Conservation (phyloP, 2,888 invertebrate species). For the Punctoribates punctum region DNA sequence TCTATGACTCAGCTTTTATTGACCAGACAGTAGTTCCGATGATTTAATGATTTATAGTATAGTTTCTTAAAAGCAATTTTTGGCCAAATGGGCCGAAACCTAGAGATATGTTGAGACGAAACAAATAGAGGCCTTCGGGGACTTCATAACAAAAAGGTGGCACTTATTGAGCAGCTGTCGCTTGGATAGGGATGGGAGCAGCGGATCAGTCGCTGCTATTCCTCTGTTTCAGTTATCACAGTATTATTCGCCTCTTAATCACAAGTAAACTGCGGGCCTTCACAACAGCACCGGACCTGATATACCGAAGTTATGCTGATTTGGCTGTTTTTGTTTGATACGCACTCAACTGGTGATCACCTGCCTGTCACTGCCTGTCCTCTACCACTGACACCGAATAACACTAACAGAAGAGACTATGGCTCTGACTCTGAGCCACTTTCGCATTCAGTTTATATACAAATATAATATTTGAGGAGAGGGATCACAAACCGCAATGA, state of each 20-base stretch:
- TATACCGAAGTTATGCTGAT: background rate
- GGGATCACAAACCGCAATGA: slow-evolving; percentile 20
- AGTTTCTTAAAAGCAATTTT: background rate
- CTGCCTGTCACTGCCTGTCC: too few species aligned
- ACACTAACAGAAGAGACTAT: background rate
- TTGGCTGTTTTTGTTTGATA: background rate
- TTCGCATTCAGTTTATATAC: too few species aligned
- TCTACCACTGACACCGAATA: background rate
- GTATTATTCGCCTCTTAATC: background rate
- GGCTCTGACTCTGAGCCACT: background rate
- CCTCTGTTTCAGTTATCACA: background rate
- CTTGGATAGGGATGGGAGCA: background rate
- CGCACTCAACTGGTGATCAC: slow-evolving; percentile 1
- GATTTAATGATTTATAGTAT: background rate
- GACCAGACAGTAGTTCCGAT: background rate
- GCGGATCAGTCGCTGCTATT: background rate
- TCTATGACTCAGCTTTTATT: too few species aligned
- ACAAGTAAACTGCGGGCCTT: slow-evolving; percentile 4
- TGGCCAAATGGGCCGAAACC: background rate
- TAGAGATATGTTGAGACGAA: background rate
- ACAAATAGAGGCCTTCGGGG: background rate
- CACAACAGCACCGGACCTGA: background rate
- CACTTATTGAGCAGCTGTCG: slow-evolving; percentile 33
- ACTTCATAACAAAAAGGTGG: slow-evolving; percentile 15
- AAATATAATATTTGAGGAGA: background rate